Base-by-base conservation (phyloP, 2,797 vertebrate genomes). In the Anomalospiza imberbis region DNA sequence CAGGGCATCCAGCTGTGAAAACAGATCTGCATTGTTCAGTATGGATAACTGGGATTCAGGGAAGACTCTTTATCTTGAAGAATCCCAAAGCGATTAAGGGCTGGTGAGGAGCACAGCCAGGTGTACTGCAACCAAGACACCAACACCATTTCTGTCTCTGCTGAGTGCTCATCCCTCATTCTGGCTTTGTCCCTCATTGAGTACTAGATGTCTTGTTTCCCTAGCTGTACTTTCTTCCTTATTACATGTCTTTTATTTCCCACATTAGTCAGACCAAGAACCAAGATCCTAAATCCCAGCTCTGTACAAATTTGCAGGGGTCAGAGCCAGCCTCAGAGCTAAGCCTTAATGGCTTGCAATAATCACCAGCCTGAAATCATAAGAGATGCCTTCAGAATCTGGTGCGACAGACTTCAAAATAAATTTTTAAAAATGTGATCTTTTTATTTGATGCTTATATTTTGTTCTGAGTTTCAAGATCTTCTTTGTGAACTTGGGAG, bases 1-100 rank as follows among this genome's bases (percentile, higher is more conserved):
- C 66, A 73, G 58, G 9, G 48, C 93, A 96, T 91, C 79, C 91
- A 66, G 70, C 85, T 94, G 88, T 93, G 93, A 78, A 88, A 91
- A 55, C 32, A 62, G 76, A 70, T 78, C 88, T 90, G 66, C 44
- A 45, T 70, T 93, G 83, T 19, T 31, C 54, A 31, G 83, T 45
- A 85, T 34, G 42, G 76, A 86, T 91, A 86, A 90, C 66, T 73
- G 76, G 57, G 82, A 45, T 57, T 85, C 63, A 67, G 44, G 55
- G 67, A 70, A 82, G 17, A 53, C 63, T 81, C 42, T 88, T 77
- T 34, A 73, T 79, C 71, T 42, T 79, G 63, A 57, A 82, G 84
- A 66, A 87, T 74, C 53, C 81, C 17, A 21, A 80, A 76, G 12
- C 0, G 0, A 29, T 85, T 85, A 34, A 29, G 38, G 32, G 38